Evolutionary conservation across 1,140 invertebrate genomes (phyloP), one percentile per base, ranked within the genome.

Genomic region (Pantala flavescens): DNA sequence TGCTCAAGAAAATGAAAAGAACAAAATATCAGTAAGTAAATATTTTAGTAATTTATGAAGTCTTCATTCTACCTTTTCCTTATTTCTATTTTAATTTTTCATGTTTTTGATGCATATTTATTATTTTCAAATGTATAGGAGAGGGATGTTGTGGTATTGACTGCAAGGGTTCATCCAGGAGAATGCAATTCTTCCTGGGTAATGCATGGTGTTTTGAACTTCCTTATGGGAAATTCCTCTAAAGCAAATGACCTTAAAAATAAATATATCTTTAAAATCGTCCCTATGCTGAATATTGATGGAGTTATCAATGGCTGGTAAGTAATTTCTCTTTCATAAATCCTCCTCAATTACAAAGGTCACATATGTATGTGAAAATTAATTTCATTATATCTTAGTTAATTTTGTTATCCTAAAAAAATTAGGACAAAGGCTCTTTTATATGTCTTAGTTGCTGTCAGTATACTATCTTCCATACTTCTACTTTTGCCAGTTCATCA

Each of bases 131-230:
- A 19, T 75, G 79, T 80, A 0, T 78, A 90, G 91, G 84, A 87
- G 55, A 85, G 90, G 72, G 87, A 90, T 77, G 83, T 91, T 74
- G 85, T 93, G 77, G 91, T 95, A 80, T 82, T 96, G 21, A 91
- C 91, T 9, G 88, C 90, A 0, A 85, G 94, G 76, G 93, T 96
- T 9, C 94, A 96, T 84, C 94, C 94, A 10, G 93, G 94, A 0
- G 94, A 96, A 82, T 92, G 90, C 80, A 96, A 96, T 83, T 86
- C 93, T 14, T 95, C 92, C 0, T 96, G 93, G 92, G 89, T 95
- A 70, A 94, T 96, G 90, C 90, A 93, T 80, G 94, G 93, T 16
- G 89, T 90, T 0, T 81, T 96, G 73, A 84, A 90, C 23, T 89
- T 86, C 76, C 83, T 96, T 5, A 80, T 94, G 12, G 85, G 87